Conservation (phyloP, 2,888 invertebrate genomes). For the Brenthis daphne region DNA sequence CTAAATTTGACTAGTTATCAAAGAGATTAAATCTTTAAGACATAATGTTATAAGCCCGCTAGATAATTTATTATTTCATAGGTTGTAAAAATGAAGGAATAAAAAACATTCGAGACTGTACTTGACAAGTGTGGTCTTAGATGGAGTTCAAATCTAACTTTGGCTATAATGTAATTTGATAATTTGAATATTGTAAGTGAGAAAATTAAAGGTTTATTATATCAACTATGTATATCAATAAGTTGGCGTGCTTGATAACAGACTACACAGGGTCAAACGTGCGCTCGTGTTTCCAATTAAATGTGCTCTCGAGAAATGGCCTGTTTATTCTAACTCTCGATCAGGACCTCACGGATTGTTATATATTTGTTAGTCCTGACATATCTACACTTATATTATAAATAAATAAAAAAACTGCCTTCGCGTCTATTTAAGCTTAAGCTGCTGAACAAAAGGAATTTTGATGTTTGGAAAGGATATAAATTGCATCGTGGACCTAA, state of each 20-base stretch:
- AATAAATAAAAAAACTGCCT: too few relatives aligned
- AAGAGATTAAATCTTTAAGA: constrained; percentile 1
- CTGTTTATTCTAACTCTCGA: constrained; percentile 24
- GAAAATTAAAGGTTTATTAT: neutral
- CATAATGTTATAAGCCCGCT: neutral
- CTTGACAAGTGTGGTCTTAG: too few relatives aligned
- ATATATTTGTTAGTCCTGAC: neutral
- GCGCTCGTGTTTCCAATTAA: constrained; percentile 38
- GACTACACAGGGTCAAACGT: constrained; percentile 22
- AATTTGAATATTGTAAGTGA: neutral
- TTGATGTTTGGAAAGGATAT: too few relatives aligned
- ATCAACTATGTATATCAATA: constrained; percentile 2
- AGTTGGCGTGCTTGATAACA: constrained; percentile 1
- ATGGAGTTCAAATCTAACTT: neutral
- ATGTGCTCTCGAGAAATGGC: constrained; percentile 30
- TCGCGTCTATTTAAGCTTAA: too few relatives aligned
- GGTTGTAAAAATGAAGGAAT: too few relatives aligned
- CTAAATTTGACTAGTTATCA: constrained; percentile 12
- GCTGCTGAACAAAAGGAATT: too few relatives aligned
- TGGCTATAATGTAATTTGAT: neutral
- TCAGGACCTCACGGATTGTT: constrained; percentile 13
- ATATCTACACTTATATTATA: too few relatives aligned
- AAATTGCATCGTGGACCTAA: too few relatives aligned
- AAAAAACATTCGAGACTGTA: too few relatives aligned
- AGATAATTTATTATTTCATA: too few relatives aligned